Base-by-base conservation (phyloP, 2,797 vertebrate genomes). In the Paramormyrops hopkinsi region DNA sequence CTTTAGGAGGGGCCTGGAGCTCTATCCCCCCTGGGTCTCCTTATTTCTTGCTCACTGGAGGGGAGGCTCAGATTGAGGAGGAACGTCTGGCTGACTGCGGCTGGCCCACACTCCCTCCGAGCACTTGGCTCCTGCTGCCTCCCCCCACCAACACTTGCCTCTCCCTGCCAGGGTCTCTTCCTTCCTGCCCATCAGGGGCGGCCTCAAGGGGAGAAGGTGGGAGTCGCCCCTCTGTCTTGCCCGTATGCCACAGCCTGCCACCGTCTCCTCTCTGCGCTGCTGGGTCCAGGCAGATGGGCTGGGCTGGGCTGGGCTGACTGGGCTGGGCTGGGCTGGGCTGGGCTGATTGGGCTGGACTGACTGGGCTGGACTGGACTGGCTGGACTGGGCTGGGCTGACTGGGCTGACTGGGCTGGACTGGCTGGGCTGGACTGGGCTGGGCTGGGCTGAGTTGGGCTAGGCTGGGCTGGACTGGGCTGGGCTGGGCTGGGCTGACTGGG, bases 1-100 rank as follows among this genome's bases (percentile, higher is more conserved):
- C 93, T 94, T 90, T 54, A 73, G 85, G 90, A 94, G 92, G 46
- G 41, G n/a, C 82, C 7, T 37, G 7, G 76, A n/a, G 5, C 76
- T 1, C 5, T 0, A 17, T 44, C 41, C 14, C 7, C 44, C 17
- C 37, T 22, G 79, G 7, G 93, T 90, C 92, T 91, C 91, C 22
- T 46, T 91, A 92, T 92, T 90, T 93, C 94, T 91, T 91, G 91
- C 33, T 29, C 6, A 19, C 29, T 76, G 69, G 12, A 76, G 29
- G 5, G 33, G 17, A 17, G 73, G 73, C 17, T 44, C 73, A 73
- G 65, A 5, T 2, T 73, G 65, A 73, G 65, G 29, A 33, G 65
- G 11, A 29, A 69, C 11, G 25, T 29, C 25, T 29, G 25, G 25
- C 25, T 69, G 62, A 69, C 56, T 22, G 56, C 7, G 7, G 22